Evolutionary conservation across 2,888 invertebrate species (phyloP), one percentile per base, ranked within the genome.

Genomic region (Apotomis turbidana): DNA sequence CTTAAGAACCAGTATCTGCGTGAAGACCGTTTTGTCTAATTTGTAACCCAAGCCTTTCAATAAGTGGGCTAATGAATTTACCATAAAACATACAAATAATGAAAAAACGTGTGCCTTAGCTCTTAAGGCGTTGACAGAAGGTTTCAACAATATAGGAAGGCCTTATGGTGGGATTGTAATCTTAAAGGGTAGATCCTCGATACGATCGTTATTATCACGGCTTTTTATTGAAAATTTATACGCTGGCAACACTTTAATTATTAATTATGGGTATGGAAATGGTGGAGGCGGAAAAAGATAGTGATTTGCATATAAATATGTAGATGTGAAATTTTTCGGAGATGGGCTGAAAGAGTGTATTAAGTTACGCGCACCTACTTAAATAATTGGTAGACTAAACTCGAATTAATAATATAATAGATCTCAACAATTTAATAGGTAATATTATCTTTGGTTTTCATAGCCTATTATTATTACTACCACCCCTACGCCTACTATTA

Each of bases 181-280:
- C 67, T 27, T 13, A 41, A 51, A 52, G 9, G 59, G 38, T 38
- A 49, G 58, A 9, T 46, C 10, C 13, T 4, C 9, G 67, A 58
- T 58, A 58, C 51, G 36, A 10, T 66, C 44, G 66, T 36, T 27
- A 68, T 51, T 68, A 59, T 68, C 67, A 41, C 46, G 13, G 46
- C 46, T 4, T 54, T 51, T 68, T 38, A 59, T 38, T 51, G 67
- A 49, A 46, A 59, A 58, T 59, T 58, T 68, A 59, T 68, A 13
- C 67, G 46, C 13, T 59, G 59, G 13, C 57, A 58, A 68, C 51
- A 68, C 51, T 68, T 49, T 59, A 36, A 58, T 49, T 46, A 68
- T 58, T 59, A 68, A 59, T 49, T 51, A 49, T 49, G 49, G 49
- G 49, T 49, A 49, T 9, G 49, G 49, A 49, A 49, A 49, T 9